Base-by-base conservation (phyloP, 92 coral and sea anemone species). In the Bergia sp. region DNA sequence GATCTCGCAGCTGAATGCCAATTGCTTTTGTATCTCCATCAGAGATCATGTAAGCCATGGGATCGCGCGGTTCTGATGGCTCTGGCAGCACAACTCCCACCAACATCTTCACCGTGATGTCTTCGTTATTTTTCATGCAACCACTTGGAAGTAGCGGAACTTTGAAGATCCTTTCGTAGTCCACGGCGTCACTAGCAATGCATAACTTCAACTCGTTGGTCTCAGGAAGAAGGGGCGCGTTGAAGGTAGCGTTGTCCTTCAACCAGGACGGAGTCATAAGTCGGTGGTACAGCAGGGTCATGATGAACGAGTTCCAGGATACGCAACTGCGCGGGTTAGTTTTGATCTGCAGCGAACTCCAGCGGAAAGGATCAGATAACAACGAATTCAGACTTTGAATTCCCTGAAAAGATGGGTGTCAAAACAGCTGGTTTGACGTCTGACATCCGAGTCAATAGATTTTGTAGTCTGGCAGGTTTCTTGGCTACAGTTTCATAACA, bases 211-310 rank as follows among this genome's bases (percentile, higher is more conserved):
- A 80, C 3, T 88, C 95, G 42, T 80, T 55, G 44, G 90, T 89
- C 23, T 36, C 86, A 0, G 37, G 3, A 8, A 79, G 58, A 16
- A 55, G 76, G 64, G 55, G 50, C 86, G 89, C 90, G 10, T 76
- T 82, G 3, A 80, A 75, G 13, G 21, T 7, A 3, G 81, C 84
- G 29, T 83, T 81, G 0, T 80, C 69, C 7, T 93, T 89, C 7
- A 93, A 85, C 95, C 95, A 93, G 79, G 91, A 66, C 8, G 92
- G 93, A 37, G 89, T 89, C 93, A 93, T 93, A 10, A 91, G 81
- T 41, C 95, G 91, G 87, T 93, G 89, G 90, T 91, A 93, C 23
- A 91, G 90, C 21, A 92, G 79, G 69, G 58, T 53, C 58, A 53
- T 53, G 58, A 53, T 53, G 58, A 2, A 16, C 9, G 58, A 53